Evolutionary conservation across 2,888 invertebrate species (phyloP).

Genomic region (Phengaris alcon): DNA sequence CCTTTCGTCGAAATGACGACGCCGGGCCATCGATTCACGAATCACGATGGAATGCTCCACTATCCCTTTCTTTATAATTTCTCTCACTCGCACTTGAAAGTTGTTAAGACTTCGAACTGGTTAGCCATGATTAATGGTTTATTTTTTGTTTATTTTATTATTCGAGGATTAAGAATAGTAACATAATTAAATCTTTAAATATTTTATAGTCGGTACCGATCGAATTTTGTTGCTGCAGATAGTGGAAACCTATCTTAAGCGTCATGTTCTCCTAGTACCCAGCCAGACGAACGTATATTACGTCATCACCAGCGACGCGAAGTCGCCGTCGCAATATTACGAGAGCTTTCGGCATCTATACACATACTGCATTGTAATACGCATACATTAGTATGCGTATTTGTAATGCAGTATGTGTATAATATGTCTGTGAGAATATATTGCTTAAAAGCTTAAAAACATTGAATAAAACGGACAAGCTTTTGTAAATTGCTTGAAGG

Average conservation of each 20-base stretch:
- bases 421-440: not conserved
- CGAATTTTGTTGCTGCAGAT: not conserved
- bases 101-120: conserved; percentile 49
- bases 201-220: conserved; percentile 12
- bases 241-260: conserved; percentile 27
- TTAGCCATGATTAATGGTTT: conserved; percentile 68
- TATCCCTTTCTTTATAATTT: conserved; percentile 55
- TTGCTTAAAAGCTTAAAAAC: not conserved
- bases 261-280: conserved; percentile 54
- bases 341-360: not conserved
- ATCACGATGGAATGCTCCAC: conserved; percentile 54
- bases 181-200: conserved; percentile 51
- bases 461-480: not conserved
- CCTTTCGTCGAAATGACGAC: conserved; percentile 64
- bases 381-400: too few relatives aligned
- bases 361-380: too few relatives aligned
- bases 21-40: conserved; percentile 50
- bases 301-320: conserved; percentile 46
- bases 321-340: not conserved
- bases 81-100: conserved; percentile 45
- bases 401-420: too few relatives aligned
- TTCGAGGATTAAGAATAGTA: conserved; percentile 48
- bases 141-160: conserved; percentile 46
- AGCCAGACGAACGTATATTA: conserved; percentile 48
- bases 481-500: not conserved